Evolutionary conservation across 2,797 vertebrate species (phyloP), one percentile per base, ranked within the genome.

Genomic region (Podarcis lilfordi): DNA sequence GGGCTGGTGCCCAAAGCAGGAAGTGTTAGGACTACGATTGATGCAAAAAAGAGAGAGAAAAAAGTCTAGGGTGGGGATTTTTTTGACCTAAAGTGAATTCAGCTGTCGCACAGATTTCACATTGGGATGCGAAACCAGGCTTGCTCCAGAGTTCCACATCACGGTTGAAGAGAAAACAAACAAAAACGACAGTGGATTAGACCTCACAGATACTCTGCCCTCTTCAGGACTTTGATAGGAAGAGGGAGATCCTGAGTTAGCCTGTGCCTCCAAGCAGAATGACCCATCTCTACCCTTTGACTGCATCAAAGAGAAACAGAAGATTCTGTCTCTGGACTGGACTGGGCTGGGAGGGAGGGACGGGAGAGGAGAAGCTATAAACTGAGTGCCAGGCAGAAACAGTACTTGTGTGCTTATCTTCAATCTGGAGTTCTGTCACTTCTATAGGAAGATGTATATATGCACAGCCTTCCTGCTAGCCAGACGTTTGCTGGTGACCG

Each of bases 21-120:
- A 77, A 37, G 17, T 23, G 45, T 23, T 40, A 25, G 17, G n/a
- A 43, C 13, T 43, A 59, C 4, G 4, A 45, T 15, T 32, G 19
- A 13, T 68, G 11, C 64, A 77, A 78, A 61, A 79, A 37, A 40
- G 50, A 55, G 13, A 55, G 50, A 55, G 50, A 55, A 2, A 15
- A 55, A 15, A 55, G 50, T 55, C 50, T 55, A 55, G 50, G 13
- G 37, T 80, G 66, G 64, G 45, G 9, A 25, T 80, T 78, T 84
- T 84, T 78, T 50, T 78, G 50, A 35, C 19, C n/a, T n/a, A 79
- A 78, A 88, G 66, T 84, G 81, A 84, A 88, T 88, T 66, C 79
- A 75, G 21, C 79, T 45, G 11, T 59, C 55, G 75, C 69, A 32
- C 32, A 61, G 71, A 75, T 78, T 84, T 80, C 43, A 84, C 64